Conservation (phyloP, 2,113 vertebrate genomes). For the Catagonus wagneri region DNA sequence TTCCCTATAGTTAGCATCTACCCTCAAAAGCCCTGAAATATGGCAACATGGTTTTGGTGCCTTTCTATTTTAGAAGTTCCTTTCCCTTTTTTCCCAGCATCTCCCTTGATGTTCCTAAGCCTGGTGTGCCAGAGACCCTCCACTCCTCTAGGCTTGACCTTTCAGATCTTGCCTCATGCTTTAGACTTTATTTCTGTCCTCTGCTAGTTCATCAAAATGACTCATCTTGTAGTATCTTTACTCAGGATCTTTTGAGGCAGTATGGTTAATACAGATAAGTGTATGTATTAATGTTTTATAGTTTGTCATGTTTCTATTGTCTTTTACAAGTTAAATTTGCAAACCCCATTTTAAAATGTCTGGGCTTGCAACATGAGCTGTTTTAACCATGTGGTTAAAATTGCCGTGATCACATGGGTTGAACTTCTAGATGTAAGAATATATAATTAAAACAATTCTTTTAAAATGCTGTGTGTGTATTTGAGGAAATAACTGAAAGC, state of each 20-base stretch:
- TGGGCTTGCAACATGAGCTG: background rate
- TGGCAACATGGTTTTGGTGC: background rate
- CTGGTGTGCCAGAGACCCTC: background rate
- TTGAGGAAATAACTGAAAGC: background rate
- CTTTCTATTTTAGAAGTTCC: background rate
- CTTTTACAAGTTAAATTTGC: conserved; percentile 1
- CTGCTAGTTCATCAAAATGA: background rate
- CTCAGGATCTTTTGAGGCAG: background rate
- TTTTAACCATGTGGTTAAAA: background rate
- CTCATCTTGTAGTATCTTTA: background rate
- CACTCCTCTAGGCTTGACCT: background rate
- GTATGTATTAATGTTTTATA: conserved; percentile 14
- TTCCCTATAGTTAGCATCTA: conserved; percentile 47
- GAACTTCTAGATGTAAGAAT: background rate
- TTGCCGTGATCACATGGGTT: background rate
- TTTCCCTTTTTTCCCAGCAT: background rate
- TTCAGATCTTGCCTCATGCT: background rate
- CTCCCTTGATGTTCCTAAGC: background rate
- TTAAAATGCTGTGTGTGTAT: background rate
- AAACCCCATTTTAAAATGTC: conserved; percentile 3
- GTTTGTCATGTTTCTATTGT: background rate
- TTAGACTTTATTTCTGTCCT: background rate
- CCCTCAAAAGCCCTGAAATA: conserved; percentile 39
- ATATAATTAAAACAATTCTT: background rate
- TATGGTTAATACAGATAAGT: background rate